Base-by-base conservation (phyloP, 2,888 invertebrate species). In the Nomada goodeniana region DNA sequence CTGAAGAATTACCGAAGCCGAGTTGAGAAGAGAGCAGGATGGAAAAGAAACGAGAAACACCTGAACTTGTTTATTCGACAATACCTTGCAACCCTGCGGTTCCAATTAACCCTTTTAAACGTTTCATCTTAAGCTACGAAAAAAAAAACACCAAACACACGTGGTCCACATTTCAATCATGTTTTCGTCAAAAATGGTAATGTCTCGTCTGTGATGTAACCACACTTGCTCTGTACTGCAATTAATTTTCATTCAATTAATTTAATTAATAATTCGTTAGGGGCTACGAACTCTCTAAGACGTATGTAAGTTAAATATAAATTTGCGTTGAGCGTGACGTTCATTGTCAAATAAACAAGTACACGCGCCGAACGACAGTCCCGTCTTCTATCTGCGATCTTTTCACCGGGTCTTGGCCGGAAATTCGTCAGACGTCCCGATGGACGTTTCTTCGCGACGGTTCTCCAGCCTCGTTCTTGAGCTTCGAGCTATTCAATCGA, bases 101-200 rank as follows among this genome's bases (percentile, higher is more conserved):
- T 80, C 47, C 80, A 71, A 79, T 80, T 80, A 80, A 71, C 47
- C 47, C 20, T 71, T 20, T 4, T 26, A 36, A 78, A 71, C 18
- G 42, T 60, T 61, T 18, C 47, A 13, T 64, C 20, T 53, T 23
- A 63, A 23, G 23, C 15, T 3, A 20, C 0, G n/a, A 2, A n/a
- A 57, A 60, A 23, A 44, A n/a, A 44, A 23, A 2, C 23, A 29
- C 23, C 18, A 3, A 1, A 7, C 7, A 29, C 7, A 29, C 7
- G 26, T 26, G 2, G 26, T 26, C 26, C 26, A 26, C 26, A 26
- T 26, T 26, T 26, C 26, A 26, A 2, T 26, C 26, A 26, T 26
- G 26, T 26, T 26, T 26, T 26, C 26, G 26, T 2, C 26, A 2
- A 26, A 26, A 26, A 26, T 26, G 26, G 26, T 26, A 26, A 26